Evolutionary conservation across 2,113 vertebrate species (phyloP).

Genomic region (Protobothrops mucrosquamatus): DNA sequence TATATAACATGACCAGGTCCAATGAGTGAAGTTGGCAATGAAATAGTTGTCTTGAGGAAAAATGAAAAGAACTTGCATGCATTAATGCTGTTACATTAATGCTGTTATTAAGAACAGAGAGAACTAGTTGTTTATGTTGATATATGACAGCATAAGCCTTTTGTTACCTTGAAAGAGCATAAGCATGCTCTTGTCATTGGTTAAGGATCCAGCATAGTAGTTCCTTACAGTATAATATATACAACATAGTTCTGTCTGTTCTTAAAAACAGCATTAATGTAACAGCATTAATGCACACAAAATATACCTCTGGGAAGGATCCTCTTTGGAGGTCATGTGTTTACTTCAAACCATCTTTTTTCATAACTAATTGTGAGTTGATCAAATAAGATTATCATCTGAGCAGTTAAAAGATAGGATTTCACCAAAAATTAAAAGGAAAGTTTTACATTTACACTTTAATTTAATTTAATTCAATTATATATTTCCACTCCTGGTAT

Average conservation of each 20-base stretch:
- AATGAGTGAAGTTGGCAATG: background rate
- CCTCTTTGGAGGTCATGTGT: background rate
- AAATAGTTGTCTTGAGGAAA: background rate
- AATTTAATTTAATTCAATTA: background rate
- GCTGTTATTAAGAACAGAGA: background rate
- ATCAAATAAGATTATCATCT: background rate
- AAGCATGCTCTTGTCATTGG: background rate
- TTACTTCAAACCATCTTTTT: background rate
- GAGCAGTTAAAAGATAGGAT: background rate
- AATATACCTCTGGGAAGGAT: background rate
- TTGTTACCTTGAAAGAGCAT: background rate
- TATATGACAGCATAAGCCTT: background rate
- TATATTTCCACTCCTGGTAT: background rate
- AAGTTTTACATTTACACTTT: background rate
- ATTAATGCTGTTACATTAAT: background rate
- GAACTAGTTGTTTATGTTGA: background rate
- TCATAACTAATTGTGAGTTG: background rate
- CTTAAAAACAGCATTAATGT: background rate
- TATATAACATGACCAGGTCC: background rate
- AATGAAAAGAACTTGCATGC: background rate
- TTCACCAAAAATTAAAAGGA: background rate
- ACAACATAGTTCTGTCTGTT: background rate
- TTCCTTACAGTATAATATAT: background rate
- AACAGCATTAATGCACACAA: background rate
- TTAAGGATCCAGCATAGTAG: background rate